Evolutionary conservation across 2,888 invertebrate genomes (phyloP).

Genomic region (Lordiphosa andalusiaca): DNA sequence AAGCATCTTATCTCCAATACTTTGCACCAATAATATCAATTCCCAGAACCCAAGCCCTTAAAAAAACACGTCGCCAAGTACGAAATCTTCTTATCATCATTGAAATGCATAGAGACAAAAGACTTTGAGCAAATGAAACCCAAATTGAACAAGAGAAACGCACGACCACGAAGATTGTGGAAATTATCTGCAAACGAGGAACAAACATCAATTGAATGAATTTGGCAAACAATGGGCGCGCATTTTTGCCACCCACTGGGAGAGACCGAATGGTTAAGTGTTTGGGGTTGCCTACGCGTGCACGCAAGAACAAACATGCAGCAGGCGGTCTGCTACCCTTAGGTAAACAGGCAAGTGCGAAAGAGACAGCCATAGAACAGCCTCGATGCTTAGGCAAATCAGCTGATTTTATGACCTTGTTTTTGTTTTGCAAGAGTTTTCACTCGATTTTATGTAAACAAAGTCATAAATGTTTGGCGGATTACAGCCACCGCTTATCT

Average conservation of each 20-base stretch:
- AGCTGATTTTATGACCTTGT: constrained; percentile 54
- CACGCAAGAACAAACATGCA: constrained; percentile 61
- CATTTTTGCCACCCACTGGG: constrained; percentile 56
- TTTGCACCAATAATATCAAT: constrained; percentile 12
- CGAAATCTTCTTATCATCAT: constrained; percentile 21
- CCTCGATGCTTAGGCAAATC: constrained; percentile 31
- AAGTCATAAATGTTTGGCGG: constrained; percentile 51
- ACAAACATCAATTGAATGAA: constrained; percentile 65
- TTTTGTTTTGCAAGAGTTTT: constrained; percentile 57
- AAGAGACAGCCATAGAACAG: constrained; percentile 1
- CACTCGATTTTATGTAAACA: constrained; percentile 56
- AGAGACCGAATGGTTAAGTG: constrained; percentile 3
- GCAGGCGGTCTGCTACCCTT: constrained; percentile 31
- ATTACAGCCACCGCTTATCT: constrained; percentile 31
- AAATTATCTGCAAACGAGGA: constrained; percentile 44
- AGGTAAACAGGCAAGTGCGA: constrained; percentile 30
- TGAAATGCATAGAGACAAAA: constrained; percentile 7
- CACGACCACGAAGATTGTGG: constrained; percentile 31
- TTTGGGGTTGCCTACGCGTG: constrained; percentile 6
- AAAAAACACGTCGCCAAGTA: constrained; percentile 5
- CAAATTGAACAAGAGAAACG: constrained; percentile 54
- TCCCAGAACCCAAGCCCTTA: constrained; percentile 37
- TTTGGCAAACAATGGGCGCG: constrained; percentile 44
- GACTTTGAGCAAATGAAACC: constrained; percentile 36
- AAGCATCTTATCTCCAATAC: constrained; percentile 43